Evolutionary conservation across 2,888 invertebrate genomes (phyloP), one percentile per base, ranked within the genome.

Genomic region (Gortyna flavago): DNA sequence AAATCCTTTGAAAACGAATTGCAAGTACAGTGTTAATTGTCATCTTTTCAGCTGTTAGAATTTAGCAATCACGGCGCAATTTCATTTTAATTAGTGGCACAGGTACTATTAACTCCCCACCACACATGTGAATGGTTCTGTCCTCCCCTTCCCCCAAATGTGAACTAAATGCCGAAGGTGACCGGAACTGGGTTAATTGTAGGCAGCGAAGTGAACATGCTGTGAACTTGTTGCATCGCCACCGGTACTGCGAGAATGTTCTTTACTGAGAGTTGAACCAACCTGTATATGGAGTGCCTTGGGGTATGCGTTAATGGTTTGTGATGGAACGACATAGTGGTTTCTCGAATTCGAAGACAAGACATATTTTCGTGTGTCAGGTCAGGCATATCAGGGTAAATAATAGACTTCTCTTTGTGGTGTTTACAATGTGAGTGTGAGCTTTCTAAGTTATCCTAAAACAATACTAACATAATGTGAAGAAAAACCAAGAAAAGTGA

Each of bases 101-200:
- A 48, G 21, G 29, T 18, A 80, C 35, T 61, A 73, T 35, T 73
- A 66, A 41, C 29, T 8, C 44, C 29, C 7, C 51, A 51, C 74
- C 61, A 59, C 59, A 66, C 38, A 72, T 51, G 57, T 41, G 48
- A 32, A 38, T 21, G 9, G 25, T 29, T 32, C 21, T 57, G 21
- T 57, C 21, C 62, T 16, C 41, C 29, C 21, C 35, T 67, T 16
- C 16, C 38, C 68, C 76, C 44, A 54, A 77, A 81, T 61, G 72
- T 80, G 68, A 59, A 48, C 57, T 64, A 65, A 71, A 80, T 79
- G 74, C 67, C 78, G 32, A 70, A 77, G 70, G 83, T 72, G 48
- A 18, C 61, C 51, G 78, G 78, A 90, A 84, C 69, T 86, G 64
- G 88, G 89, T 85, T 86, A 89, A 90, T 89, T 89, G 86, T 70